Percentiles rank a stretch among this genome's conserved stretches.
Evolutionary conservation across 2,888 invertebrate genomes (phyloP).

Genomic region (Pycnomerus fuliginosus): DNA sequence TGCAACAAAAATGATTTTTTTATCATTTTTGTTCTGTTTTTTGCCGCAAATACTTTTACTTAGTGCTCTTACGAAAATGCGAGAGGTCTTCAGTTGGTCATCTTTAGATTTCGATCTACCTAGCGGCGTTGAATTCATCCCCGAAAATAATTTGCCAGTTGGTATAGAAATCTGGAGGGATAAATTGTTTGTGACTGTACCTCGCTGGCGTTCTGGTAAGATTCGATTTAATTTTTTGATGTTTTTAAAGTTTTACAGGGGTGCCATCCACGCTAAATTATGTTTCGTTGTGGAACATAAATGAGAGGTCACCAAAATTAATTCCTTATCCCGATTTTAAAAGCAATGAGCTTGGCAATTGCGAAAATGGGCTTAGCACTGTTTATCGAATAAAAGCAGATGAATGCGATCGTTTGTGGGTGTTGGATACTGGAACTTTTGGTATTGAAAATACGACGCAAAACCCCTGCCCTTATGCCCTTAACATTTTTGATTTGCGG

Average conservation of each 20-base stretch:
- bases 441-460: constrained; percentile 75
- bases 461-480: constrained; percentile 76
- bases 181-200: constrained; percentile 80
- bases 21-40: too few species aligned
- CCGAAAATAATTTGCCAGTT: constrained; percentile 78
- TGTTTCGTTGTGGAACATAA: constrained; percentile 66
- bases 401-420: constrained; percentile 78
- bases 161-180: constrained; percentile 80
- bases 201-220: constrained; percentile 76
- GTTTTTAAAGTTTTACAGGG: constrained; percentile 55
- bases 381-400: constrained; percentile 80
- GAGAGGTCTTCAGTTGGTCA: too few species aligned
- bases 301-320: constrained; percentile 69
- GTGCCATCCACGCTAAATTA: constrained; percentile 81
- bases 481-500: constrained; percentile 74
- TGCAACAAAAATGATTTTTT: too few species aligned
- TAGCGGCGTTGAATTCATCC: too few species aligned
- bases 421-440: constrained; percentile 78
- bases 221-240: background rate
- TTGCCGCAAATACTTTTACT: too few species aligned
- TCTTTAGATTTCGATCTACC: too few species aligned
- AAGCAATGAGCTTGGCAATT: constrained; percentile 74
- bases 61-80: too few species aligned
- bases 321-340: constrained; percentile 78
- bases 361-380: constrained; percentile 71